Evolutionary conservation across 2,113 vertebrate species (phyloP).

Genomic region (Diadophis punctatus): DNA sequence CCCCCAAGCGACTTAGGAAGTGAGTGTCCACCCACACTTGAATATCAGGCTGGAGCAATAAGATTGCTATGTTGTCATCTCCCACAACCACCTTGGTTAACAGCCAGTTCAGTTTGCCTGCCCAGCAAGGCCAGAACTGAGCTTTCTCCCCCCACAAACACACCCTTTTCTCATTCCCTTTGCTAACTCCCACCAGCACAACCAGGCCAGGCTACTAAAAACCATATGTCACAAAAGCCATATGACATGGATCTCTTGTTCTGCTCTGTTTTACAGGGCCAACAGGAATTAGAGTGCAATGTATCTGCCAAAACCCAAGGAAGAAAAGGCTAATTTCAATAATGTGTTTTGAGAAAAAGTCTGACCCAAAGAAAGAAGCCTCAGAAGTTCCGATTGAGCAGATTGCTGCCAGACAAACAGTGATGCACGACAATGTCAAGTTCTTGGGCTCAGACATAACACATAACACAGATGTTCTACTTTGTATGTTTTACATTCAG

Average conservation of each 20-base stretch:
- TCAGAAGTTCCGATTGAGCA: background rate
- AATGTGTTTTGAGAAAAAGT: background rate
- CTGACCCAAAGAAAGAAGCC: background rate
- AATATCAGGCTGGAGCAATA: background rate
- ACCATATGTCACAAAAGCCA: background rate
- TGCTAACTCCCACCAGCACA: background rate
- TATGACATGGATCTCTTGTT: background rate
- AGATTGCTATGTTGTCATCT: background rate
- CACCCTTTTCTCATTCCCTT: background rate
- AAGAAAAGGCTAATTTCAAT: background rate
- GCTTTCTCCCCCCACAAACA: background rate
- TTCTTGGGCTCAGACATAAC: background rate
- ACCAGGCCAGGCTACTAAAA: background rate
- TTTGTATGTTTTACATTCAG: background rate
- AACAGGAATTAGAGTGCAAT: background rate
- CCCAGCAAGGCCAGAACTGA: background rate
- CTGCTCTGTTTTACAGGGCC: background rate
- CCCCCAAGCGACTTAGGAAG: background rate
- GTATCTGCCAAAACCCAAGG: background rate
- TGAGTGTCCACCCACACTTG: background rate
- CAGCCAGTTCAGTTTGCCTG: background rate
- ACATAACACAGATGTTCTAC: no score
- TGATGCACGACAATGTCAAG: background rate
- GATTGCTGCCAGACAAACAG: background rate
- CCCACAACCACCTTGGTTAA: background rate